Conservation (phyloP, 1,140 invertebrate species). For the Nasonia vitripennis region DNA sequence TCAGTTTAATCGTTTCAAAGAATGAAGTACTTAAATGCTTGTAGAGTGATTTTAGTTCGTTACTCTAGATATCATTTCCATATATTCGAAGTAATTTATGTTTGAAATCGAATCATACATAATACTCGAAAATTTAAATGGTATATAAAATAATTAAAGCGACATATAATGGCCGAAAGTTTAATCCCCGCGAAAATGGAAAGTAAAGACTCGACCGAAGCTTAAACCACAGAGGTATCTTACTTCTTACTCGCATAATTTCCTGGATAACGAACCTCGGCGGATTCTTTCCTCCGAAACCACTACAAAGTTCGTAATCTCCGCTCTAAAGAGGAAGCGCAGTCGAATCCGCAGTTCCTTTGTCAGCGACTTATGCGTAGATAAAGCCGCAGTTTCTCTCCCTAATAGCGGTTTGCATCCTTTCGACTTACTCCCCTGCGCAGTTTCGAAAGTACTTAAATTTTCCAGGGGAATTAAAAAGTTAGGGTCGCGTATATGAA, state of each 20-base stretch:
- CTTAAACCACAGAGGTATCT: background rate
- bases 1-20: no score
- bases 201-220: background rate
- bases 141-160: background rate
- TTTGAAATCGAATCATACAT: background rate
- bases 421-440: background rate
- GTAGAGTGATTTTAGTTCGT: background rate
- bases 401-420: background rate
- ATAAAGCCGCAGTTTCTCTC: background rate
- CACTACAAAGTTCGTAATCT: conserved; percentile 19
- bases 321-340: conserved; percentile 8
- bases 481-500: background rate
- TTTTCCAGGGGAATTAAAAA: background rate
- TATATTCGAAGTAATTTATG: background rate
- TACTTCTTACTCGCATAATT: background rate
- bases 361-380: background rate
- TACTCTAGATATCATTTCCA: background rate
- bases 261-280: background rate
- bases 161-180: no score
- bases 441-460: background rate
- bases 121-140: background rate
- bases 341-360: background rate
- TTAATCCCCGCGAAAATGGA: background rate
- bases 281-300: background rate
- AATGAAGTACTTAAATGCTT: background rate